These are phyloP conservation scores for Archips xylosteana DNA, from an alignment of 2,888 invertebrate genomes.

Conservation along the genomic window DNA sequence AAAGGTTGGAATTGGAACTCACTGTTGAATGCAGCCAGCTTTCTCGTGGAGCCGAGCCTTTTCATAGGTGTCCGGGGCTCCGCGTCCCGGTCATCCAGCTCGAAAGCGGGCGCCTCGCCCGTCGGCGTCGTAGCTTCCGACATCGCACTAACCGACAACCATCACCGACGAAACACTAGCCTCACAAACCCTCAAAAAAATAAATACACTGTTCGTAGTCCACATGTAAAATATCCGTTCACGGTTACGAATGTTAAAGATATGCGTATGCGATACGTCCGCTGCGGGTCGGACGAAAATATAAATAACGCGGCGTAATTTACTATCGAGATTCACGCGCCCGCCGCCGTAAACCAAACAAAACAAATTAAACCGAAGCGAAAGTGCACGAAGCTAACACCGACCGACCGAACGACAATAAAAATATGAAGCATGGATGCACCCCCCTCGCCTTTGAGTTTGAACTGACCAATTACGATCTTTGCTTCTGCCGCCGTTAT, in stretches of 20 bases:
- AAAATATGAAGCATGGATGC: constrained; percentile 35
- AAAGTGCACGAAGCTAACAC: constrained; percentile 39
- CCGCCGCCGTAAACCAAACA: constrained; percentile 42
- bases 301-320: constrained; percentile 42
- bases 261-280: constrained; percentile 35
- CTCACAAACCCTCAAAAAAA: constrained; percentile 39
- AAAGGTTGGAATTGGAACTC: constrained; percentile 70
- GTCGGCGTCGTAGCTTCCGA: constrained; percentile 90
- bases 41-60: constrained; percentile 92
- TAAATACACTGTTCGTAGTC: constrained; percentile 38
- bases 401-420: constrained; percentile 31
- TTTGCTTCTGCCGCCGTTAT: constrained; percentile 36
- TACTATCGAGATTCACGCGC: constrained; percentile 42
- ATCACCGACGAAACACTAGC: constrained; percentile 41
- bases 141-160: constrained; percentile 51
- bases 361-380: constrained; percentile 42
- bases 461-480: constrained; percentile 27
- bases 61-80: constrained; percentile 93
- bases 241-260: constrained; percentile 39
- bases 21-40: constrained; percentile 92
- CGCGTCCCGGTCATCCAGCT: constrained; percentile 91
- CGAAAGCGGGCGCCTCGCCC: constrained; percentile 93
- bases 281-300: constrained; percentile 39
- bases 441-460: constrained; percentile 33
- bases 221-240: constrained; percentile 42